Base-by-base conservation (phyloP, 2,797 vertebrate species). In the Varecia variegata region DNA sequence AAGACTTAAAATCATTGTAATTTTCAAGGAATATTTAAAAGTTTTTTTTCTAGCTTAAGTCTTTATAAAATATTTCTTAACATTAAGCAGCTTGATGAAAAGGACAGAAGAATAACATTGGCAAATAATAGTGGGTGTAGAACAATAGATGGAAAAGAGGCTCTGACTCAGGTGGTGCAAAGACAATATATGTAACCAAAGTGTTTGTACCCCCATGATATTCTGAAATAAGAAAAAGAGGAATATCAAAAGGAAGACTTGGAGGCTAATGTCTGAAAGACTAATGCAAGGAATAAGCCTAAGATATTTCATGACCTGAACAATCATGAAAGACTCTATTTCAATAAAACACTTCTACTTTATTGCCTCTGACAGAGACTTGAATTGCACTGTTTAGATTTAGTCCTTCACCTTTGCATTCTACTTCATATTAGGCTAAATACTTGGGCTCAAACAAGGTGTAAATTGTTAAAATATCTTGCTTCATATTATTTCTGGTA, bases 91-190 rank as follows among this genome's bases (percentile, higher is more conserved):
- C 35, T 82, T 65, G 43, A 47, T 70, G 40, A 23, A 43, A 58
- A 71, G 23, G 4, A 40, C 8, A 8, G 21, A 81, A 68, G 12
- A 82, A 5, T 25, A 38, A 23, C 2, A 35, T 21, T 23, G 21
- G 1, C 10, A 21, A n/a, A 23, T 10, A 54, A 62, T 0, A 45
- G 2, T 54, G 20, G 8, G 8, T 27, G 2, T 0, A 30, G 5
- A 76, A 27, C 21, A 65, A 18, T 1, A 14, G 5, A 58, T 21
- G 52, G 52, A 76, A 73, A n/a, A 56, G 54, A 56, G 54, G 54
- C 54, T 56, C 54, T 56, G 21, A 56, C 8, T 23, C 9, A 10
- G 54, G 21, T 23, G 54, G 54, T 56, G 8, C 54, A 56, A 23
- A 23, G 54, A 10, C 54, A 56, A 56, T 56, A 4, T 56, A 23